Evolutionary conservation across 1,140 invertebrate species (phyloP).

Genomic region (Solenopsis fugax): DNA sequence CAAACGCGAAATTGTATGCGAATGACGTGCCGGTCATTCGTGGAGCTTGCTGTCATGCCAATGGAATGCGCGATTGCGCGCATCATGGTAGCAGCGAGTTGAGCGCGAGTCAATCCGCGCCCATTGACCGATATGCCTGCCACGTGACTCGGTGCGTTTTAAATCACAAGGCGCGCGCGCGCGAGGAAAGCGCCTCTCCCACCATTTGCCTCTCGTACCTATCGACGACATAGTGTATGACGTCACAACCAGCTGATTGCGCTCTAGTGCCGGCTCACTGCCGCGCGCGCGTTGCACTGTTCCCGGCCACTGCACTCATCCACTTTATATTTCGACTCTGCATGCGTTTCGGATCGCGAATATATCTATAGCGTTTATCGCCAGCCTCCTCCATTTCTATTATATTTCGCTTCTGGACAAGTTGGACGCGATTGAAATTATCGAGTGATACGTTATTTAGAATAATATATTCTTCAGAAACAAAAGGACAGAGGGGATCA

Average conservation of each 20-base stretch:
- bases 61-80: slow-evolving; percentile 84
- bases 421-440: background rate
- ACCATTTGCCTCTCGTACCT: slow-evolving; percentile 69
- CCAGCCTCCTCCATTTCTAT: background rate
- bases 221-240: slow-evolving; percentile 80
- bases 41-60: slow-evolving; percentile 82
- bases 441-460: background rate
- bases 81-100: no score
- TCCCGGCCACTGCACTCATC: slow-evolving; percentile 1
- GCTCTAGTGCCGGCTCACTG: slow-evolving; percentile 68
- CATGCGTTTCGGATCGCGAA: no score
- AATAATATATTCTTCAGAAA: background rate
- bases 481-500: background rate
- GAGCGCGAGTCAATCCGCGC: slow-evolving; percentile 67
- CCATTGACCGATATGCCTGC: slow-evolving; percentile 60
- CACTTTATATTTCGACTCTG: slow-evolving; percentile 32
- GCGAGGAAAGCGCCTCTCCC: slow-evolving; percentile 9
- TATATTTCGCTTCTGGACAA: background rate
- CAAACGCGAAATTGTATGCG: slow-evolving; percentile 71
- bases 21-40: slow-evolving; percentile 85
- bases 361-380: slow-evolving; percentile 9
- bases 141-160: slow-evolving; percentile 69
- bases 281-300: slow-evolving; percentile 42
- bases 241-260: slow-evolving; percentile 85
- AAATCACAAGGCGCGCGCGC: slow-evolving; percentile 70